A percentile compares a stretch with the other conserved stretches of the same genome.
Conservation (phyloP, 2,113 vertebrate genomes). For the Sclerurus mexicanus region DNA sequence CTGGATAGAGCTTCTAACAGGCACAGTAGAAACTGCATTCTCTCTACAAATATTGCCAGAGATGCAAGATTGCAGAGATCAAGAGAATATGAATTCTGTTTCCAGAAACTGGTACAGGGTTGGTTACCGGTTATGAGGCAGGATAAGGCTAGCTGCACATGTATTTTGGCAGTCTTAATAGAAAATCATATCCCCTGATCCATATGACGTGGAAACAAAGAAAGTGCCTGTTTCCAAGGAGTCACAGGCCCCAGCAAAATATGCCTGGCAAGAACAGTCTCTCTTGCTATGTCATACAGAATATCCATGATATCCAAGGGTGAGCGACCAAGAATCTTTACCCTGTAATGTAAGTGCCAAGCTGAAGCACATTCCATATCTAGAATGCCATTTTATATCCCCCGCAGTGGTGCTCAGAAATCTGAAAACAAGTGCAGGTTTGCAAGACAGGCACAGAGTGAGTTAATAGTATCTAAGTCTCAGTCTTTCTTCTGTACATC, state of each 20-base stretch:
- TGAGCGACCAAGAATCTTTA: not conserved
- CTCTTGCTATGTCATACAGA: not conserved
- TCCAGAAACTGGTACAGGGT: not conserved
- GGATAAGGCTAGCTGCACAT: not conserved
- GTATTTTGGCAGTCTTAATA: not conserved
- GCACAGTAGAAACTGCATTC: not conserved
- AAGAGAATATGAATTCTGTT: not conserved
- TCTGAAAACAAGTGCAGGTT: not conserved
- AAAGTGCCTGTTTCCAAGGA: not conserved
- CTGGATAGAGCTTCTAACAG: not conserved
- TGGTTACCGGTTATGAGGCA: not conserved
- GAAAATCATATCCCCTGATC: not conserved
- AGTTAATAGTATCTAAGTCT: not conserved
- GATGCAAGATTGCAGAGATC: not conserved
- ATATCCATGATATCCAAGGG: not conserved
- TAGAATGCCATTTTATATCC: not conserved
- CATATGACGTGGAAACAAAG: not conserved
- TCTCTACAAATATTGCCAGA: not conserved
- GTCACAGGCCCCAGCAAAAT: not conserved
- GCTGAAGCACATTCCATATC: not conserved
- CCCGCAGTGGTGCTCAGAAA: not conserved
- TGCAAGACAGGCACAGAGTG: not conserved
- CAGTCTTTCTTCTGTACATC: not conserved
- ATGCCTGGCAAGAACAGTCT: not conserved
- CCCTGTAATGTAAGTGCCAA: not conserved